phyloP scores from a whole-genome alignment of 2,888 invertebrate genomes.

The Dichetophora obliterata region DNA sequence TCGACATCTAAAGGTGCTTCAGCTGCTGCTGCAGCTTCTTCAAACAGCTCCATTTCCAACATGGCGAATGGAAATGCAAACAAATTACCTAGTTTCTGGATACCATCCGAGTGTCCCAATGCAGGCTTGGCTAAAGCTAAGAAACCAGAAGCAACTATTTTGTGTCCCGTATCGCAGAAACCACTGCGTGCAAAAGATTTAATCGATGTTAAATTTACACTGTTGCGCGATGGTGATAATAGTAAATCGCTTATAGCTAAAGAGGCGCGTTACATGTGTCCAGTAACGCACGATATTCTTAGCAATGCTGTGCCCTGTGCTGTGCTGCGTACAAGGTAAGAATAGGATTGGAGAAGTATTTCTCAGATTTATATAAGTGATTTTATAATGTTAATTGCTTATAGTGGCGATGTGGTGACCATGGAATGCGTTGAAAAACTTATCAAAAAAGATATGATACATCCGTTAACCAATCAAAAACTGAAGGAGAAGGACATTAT shows the following conservation, averaged over 20 bases:
- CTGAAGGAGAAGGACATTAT: constrained; percentile 93
- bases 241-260: constrained; percentile 89
- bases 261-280: constrained; percentile 96
- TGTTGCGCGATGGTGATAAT: constrained; percentile 88
- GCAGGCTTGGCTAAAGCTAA: constrained; percentile 79
- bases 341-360: constrained; percentile 43
- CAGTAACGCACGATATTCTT: constrained; percentile 95
- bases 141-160: constrained; percentile 77
- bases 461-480: constrained; percentile 90
- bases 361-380: neutral
- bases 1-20: constrained; percentile 36
- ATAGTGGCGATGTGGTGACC: constrained; percentile 94
- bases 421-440: constrained; percentile 97
- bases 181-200: constrained; percentile 93
- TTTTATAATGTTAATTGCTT: constrained; percentile 55
- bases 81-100: constrained; percentile 94
- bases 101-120: constrained; percentile 92
- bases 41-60: constrained; percentile 78
- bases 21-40: constrained; percentile 57
- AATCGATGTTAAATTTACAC: constrained; percentile 92
- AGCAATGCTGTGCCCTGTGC: constrained; percentile 96
- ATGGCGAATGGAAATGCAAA: constrained; percentile 84
- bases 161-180: constrained; percentile 87
- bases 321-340: constrained; percentile 88
- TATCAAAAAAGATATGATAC: constrained; percentile 96